phyloP scores from a whole-genome alignment of 2,113 vertebrate genomes.

The Erpornis zantholeuca region DNA sequence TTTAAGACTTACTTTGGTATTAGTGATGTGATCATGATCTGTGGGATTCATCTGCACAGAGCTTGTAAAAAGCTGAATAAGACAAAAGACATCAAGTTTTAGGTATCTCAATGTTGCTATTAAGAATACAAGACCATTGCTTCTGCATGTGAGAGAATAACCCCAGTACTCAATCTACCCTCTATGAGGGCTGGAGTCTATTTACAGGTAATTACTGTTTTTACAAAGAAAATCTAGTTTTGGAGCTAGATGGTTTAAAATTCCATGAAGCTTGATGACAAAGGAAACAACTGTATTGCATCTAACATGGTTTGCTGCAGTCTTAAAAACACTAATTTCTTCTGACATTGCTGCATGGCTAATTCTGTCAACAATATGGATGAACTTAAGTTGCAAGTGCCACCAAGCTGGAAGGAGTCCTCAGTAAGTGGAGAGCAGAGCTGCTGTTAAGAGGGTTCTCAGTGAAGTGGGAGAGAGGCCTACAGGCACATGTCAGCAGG shows the following conservation, averaged over 20 bases:
- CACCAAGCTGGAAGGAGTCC: not conserved
- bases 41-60: constrained; percentile 83
- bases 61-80: constrained; percentile 82
- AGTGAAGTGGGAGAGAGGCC: not conserved
- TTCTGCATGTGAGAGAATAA: not conserved
- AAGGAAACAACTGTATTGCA: not conserved
- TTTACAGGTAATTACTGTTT: not conserved
- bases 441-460: not conserved
- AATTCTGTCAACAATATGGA: not conserved
- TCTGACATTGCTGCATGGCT: not conserved
- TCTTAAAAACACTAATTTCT: not conserved
- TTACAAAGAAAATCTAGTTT: not conserved
- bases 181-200: not conserved
- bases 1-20: constrained; percentile 80
- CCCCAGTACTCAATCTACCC: not conserved
- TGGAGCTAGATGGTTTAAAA: not conserved
- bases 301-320: not conserved
- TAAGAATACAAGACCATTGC: not conserved
- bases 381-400: not conserved
- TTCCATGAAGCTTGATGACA: not conserved
- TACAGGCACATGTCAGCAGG: not conserved
- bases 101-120: not conserved
- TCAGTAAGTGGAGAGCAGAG: not conserved
- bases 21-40: constrained; percentile 78
- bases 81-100: constrained; percentile 70